Percentiles rank a stretch among this genome's conserved stretches.
These are phyloP conservation scores for Microctenopoma lineatum DNA, from an alignment of 2,797 vertebrate species.

Conservation along the genomic window DNA sequence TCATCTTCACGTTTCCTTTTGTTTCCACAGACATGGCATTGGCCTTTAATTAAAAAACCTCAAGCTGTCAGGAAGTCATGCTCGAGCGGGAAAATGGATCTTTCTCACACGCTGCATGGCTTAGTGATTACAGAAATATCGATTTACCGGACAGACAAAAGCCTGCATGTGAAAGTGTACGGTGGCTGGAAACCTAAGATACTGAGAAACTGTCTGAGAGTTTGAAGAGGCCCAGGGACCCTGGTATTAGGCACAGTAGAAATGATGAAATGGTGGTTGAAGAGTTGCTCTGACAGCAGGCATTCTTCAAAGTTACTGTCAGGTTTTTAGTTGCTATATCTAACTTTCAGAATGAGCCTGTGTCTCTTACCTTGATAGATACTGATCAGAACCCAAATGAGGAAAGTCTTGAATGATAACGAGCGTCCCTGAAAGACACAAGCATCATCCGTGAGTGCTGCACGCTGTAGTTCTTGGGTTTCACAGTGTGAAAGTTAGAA, in stretches of 20 bases:
- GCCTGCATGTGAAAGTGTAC: constrained; percentile 74
- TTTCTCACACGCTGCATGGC: constrained; percentile 75
- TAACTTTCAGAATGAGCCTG: not conserved
- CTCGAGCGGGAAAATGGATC: constrained; percentile 77
- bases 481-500: not conserved
- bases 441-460: not conserved
- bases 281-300: constrained; percentile 32
- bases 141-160: constrained; percentile 82
- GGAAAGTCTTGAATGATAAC: constrained; percentile 97
- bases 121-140: constrained; percentile 78
- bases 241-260: constrained; percentile 35
- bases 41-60: constrained; percentile 85
- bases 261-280: constrained; percentile 49
- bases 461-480: not conserved
- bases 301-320: not conserved
- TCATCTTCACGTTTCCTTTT: constrained; percentile 31
- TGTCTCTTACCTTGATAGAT: constrained; percentile 93
- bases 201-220: constrained; percentile 71
- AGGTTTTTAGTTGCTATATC: no score
- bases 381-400: constrained; percentile 97
- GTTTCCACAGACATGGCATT: constrained; percentile 46
- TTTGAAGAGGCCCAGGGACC: constrained; percentile 39
- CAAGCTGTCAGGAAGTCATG: constrained; percentile 75
- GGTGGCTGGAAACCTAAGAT: constrained; percentile 75
- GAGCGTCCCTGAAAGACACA: constrained; percentile 89